Conservation (phyloP, 2,113 vertebrate species). For the Thinocorus orbignyianus region DNA sequence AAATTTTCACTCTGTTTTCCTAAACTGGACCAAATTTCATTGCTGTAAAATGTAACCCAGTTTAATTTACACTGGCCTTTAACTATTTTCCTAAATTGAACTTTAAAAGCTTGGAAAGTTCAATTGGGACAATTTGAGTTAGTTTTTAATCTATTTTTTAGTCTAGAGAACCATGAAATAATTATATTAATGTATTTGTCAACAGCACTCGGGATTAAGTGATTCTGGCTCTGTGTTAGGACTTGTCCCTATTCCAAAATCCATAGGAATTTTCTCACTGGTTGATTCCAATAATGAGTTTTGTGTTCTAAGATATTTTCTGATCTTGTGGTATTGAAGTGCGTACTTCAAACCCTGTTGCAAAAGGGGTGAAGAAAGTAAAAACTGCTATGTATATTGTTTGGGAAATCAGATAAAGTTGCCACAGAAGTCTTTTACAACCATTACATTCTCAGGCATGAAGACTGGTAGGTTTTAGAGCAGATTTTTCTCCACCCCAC, state of each 20-base stretch:
- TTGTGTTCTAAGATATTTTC: background rate
- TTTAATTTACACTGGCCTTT: background rate
- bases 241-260: background rate
- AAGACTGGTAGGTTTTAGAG: background rate
- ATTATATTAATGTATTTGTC: background rate
- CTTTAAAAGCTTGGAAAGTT: background rate
- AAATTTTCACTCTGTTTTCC: background rate
- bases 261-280: background rate
- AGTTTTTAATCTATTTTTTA: background rate
- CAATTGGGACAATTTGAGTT: background rate
- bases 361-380: background rate
- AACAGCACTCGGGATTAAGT: background rate
- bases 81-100: background rate
- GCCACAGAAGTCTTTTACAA: background rate
- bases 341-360: background rate
- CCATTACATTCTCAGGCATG: background rate
- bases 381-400: background rate
- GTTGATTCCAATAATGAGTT: background rate
- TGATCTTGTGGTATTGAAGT: background rate
- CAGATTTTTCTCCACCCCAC: background rate
- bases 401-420: background rate
- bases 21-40: background rate
- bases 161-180: background rate
- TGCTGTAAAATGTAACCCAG: background rate
- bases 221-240: background rate